phyloP scores from a whole-genome alignment of 92 coral and sea anemone species.

The Palythoa grandiflora region DNA sequence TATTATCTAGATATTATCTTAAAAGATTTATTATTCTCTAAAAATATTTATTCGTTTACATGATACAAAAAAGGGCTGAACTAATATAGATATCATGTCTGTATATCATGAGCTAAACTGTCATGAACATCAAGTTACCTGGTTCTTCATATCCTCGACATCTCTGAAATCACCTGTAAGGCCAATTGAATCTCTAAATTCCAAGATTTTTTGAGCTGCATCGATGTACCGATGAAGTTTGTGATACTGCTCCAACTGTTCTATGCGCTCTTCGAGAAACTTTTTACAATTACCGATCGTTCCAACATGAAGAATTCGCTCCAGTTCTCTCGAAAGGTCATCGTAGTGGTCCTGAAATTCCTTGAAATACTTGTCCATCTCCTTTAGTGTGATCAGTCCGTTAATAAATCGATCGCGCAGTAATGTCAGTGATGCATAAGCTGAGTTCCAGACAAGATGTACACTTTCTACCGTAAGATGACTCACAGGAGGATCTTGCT shows the following conservation, averaged over 20 bases:
- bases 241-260: slow-evolving; percentile 7
- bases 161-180: slow-evolving; percentile 68
- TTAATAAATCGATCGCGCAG: slow-evolving; percentile 43
- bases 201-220: slow-evolving; percentile 26
- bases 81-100: too few species aligned
- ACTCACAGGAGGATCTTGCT: background rate
- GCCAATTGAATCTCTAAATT: slow-evolving; percentile 50
- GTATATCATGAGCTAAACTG: too few species aligned
- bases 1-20: too few species aligned
- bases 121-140: slow-evolving; percentile 46
- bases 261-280: slow-evolving; percentile 18
- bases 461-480: slow-evolving; percentile 43
- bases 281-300: background rate
- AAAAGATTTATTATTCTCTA: too few species aligned
- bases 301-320: background rate
- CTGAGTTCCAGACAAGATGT: slow-evolving; percentile 48
- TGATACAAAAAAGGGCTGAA: too few species aligned
- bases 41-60: too few species aligned
- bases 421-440: background rate
- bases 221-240: background rate
- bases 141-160: slow-evolving; percentile 21
- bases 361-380: too few species aligned
- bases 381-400: background rate
- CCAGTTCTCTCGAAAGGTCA: background rate
- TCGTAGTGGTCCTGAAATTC: slow-evolving; percentile 12